These are phyloP conservation scores for Chunga burmeisteri DNA, from an alignment of 2,113 vertebrate species.

Conservation along the genomic window DNA sequence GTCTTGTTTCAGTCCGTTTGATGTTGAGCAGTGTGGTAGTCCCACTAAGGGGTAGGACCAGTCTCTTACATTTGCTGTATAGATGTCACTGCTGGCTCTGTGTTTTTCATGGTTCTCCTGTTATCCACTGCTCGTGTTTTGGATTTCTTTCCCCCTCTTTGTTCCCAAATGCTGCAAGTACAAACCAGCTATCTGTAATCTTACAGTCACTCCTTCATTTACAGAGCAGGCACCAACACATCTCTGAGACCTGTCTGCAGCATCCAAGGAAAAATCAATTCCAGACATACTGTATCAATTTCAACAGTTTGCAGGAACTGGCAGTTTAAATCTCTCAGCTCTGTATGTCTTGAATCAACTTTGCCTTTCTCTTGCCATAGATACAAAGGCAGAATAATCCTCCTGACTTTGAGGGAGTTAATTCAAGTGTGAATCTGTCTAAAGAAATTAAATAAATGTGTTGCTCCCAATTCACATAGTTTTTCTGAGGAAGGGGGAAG, in stretches of 20 bases:
- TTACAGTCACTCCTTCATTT: neutral
- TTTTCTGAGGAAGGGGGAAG: neutral
- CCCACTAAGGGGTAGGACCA: neutral
- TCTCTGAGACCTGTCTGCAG: neutral
- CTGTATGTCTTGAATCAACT: neutral
- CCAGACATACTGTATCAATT: slow-evolving; percentile 17
- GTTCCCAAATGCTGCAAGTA: neutral
- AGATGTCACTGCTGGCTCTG: neutral
- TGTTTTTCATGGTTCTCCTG: neutral
- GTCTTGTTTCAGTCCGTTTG: neutral
- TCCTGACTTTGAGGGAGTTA: neutral
- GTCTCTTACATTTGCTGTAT: neutral
- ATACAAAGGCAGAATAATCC: neutral
- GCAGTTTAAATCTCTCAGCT: neutral
- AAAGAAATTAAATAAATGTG: neutral
- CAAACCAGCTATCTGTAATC: neutral
- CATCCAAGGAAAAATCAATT: slow-evolving; percentile 27
- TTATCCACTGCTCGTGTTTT: neutral
- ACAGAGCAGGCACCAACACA: neutral
- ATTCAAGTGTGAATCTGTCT: neutral
- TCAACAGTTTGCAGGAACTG: neutral
- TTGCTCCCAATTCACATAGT: neutral
- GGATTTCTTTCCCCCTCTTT: neutral
- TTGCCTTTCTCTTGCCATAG: neutral
- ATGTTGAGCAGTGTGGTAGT: neutral